Conservation (phyloP, 92 coral and sea anemone genomes). For the Epizoanthus scotinus region DNA sequence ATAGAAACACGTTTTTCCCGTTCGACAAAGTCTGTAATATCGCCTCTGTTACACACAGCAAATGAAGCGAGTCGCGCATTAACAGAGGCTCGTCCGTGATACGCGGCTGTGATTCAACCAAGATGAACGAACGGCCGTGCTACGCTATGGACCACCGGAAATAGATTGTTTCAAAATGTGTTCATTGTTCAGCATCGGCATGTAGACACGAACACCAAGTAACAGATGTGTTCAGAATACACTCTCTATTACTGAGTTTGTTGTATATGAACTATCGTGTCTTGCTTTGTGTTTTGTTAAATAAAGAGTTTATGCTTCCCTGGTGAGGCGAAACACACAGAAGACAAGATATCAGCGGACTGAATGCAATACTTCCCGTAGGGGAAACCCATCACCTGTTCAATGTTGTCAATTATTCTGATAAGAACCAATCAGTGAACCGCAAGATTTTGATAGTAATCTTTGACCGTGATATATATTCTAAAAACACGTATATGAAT, state of each 20-base stretch:
- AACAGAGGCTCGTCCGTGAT: too few species aligned
- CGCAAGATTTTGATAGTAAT: not conserved
- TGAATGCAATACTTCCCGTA: not conserved
- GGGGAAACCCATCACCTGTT: conserved; percentile 42
- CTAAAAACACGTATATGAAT: conserved; percentile 11
- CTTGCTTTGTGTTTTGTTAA: not conserved
- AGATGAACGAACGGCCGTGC: too few species aligned
- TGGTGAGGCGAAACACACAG: conserved; percentile 3
- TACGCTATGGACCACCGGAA: too few species aligned
- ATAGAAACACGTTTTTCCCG: too few species aligned
- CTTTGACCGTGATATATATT: not conserved
- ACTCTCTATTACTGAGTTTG: not conserved
- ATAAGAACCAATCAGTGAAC: conserved; percentile 17
- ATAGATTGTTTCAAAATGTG: too few species aligned
- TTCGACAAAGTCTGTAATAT: too few species aligned
- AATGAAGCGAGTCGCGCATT: too few species aligned
- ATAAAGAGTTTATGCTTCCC: conserved; percentile 4
- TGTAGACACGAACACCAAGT: not conserved
- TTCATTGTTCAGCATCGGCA: not conserved
- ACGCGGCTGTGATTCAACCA: too few species aligned
- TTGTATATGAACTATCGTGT: not conserved
- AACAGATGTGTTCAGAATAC: not conserved
- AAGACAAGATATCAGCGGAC: not conserved
- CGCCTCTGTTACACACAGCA: too few species aligned
- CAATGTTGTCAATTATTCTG: conserved; percentile 11